These are phyloP conservation scores for Bufo gargarizans DNA, from an alignment of 2,113 vertebrate species.

Conservation along the genomic window DNA sequence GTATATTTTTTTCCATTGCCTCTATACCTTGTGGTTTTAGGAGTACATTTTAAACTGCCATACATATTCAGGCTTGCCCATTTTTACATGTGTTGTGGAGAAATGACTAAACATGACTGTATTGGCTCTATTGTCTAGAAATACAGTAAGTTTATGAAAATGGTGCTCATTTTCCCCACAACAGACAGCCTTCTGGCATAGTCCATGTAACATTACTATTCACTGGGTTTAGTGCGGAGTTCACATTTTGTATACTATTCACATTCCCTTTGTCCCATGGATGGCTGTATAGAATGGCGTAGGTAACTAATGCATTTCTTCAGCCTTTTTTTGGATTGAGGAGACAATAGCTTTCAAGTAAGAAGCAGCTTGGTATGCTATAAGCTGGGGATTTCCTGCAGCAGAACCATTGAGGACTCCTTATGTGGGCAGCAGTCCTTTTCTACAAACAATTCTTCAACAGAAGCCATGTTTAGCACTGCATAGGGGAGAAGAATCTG, in stretches of 20 bases:
- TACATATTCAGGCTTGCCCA: background rate
- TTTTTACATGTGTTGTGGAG: background rate
- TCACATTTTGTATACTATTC: too few species aligned
- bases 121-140: background rate
- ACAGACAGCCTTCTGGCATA: too few species aligned
- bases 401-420: slow-evolving; percentile 30
- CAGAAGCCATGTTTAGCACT: slow-evolving; percentile 50
- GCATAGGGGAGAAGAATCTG: background rate
- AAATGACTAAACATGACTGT: background rate
- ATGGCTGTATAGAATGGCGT: background rate
- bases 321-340: background rate
- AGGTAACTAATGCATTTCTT: background rate
- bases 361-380: background rate
- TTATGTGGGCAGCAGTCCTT: slow-evolving; percentile 39
- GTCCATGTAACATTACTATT: background rate
- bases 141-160: background rate
- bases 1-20: too few species aligned
- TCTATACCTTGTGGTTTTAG: background rate
- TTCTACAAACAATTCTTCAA: background rate
- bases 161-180: background rate
- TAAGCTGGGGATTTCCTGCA: slow-evolving; percentile 35
- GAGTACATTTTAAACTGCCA: too few species aligned
- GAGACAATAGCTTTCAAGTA: background rate
- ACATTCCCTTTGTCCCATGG: background rate
- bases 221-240: background rate